phyloP scores from a whole-genome alignment of 2,888 invertebrate species.

The Dolichomitus sp. region DNA sequence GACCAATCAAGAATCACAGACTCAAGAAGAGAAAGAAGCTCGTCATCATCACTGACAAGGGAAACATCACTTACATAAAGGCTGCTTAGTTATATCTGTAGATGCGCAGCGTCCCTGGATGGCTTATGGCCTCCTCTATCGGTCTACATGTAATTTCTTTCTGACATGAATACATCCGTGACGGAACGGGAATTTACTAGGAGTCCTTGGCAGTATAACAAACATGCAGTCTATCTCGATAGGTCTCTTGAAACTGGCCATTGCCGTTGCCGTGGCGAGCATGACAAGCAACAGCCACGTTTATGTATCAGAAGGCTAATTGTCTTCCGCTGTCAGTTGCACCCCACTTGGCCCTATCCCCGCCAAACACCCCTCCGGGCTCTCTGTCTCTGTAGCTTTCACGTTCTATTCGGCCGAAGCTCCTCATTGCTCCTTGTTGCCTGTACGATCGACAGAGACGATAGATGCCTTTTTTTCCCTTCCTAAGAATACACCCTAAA shows the following conservation, averaged over 20 bases:
- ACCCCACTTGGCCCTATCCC: slow-evolving; percentile 85
- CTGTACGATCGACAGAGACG: slow-evolving; percentile 56
- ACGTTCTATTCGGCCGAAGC: slow-evolving; percentile 60
- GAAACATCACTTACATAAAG: slow-evolving; percentile 66
- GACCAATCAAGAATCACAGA: slow-evolving; percentile 38
- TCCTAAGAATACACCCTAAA: slow-evolving; percentile 78
- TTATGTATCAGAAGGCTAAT: slow-evolving; percentile 85
- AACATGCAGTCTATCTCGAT: slow-evolving; percentile 17
- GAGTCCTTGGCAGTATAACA: background rate
- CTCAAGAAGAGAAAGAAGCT: slow-evolving; percentile 62
- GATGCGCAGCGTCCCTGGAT: background rate
- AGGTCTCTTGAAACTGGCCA: slow-evolving; percentile 25
- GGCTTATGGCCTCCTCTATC: slow-evolving; percentile 3
- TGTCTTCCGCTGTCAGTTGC: slow-evolving; percentile 86
- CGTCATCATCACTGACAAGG: slow-evolving; percentile 65
- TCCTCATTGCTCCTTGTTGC: slow-evolving; percentile 55
- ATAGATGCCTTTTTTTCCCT: slow-evolving; percentile 72
- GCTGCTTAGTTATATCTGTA: slow-evolving; percentile 28
- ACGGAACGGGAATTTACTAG: background rate
- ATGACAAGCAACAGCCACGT: slow-evolving; percentile 64
- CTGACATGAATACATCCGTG: slow-evolving; percentile 43
- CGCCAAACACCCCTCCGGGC: slow-evolving; percentile 84
- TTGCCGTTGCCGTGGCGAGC: slow-evolving; percentile 49
- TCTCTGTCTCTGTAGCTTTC: slow-evolving; percentile 61
- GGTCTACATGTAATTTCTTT: slow-evolving; percentile 14